Conservation (phyloP, 2,888 invertebrate species). For the Rhimphoctona megacephalus region DNA sequence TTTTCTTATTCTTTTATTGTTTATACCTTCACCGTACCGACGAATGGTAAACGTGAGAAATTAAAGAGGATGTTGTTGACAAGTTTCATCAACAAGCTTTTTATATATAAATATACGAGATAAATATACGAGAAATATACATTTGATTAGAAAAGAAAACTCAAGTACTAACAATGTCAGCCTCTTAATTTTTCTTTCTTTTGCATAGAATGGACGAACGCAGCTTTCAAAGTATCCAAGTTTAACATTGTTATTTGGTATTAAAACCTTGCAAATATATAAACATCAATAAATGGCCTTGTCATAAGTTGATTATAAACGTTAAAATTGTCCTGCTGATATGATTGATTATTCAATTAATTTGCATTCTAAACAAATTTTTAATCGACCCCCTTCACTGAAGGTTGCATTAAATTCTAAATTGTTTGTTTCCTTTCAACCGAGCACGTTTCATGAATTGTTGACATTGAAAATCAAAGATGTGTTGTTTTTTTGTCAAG, state of each 20-base stretch:
- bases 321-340: too few relatives aligned
- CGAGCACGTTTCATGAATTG: neutral
- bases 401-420: neutral
- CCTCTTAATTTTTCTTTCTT: neutral
- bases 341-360: too few relatives aligned
- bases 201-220: neutral
- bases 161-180: neutral
- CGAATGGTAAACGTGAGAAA: constrained; percentile 11
- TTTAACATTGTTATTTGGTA: neutral
- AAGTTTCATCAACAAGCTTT: constrained; percentile 33
- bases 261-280: neutral
- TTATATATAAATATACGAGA: neutral
- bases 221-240: neutral
- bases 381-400: neutral
- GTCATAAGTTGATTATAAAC: too few relatives aligned
- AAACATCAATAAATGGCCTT: neutral
- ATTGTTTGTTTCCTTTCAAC: neutral
- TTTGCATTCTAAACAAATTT: neutral
- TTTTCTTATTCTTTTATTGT: constrained; percentile 48
- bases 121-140: neutral
- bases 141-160: neutral
- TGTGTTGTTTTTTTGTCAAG: neutral
- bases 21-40: constrained; percentile 26
- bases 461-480: neutral
- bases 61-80: constrained; percentile 2